Conservation (phyloP, 2,797 vertebrate species). For the Champsocephalus gunnari region DNA sequence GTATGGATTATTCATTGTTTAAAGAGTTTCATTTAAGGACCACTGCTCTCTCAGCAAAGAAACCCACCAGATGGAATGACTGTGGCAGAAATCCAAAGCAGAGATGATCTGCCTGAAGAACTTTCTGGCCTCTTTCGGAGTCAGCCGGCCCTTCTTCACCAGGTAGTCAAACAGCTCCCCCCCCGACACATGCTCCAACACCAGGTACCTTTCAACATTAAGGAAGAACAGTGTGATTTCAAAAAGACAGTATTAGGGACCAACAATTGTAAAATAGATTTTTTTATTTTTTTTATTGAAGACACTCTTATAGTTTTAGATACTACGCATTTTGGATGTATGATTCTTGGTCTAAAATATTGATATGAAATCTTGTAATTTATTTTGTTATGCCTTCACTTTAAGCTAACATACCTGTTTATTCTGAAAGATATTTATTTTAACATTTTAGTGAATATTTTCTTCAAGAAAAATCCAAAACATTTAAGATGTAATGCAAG, state of each 20-base stretch:
- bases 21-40: constrained; percentile 8
- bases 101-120: constrained; percentile 97
- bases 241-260: neutral
- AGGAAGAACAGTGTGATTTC: neutral
- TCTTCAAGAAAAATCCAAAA: constrained; percentile 37
- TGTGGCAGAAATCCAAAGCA: constrained; percentile 95
- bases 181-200: constrained; percentile 95
- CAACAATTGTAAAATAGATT: neutral
- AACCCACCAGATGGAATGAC: constrained; percentile 94
- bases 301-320: neutral
- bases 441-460: constrained; percentile 13
- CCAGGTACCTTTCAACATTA: constrained; percentile 86
- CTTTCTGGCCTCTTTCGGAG: constrained; percentile 94
- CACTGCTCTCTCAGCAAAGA: constrained; percentile 11
- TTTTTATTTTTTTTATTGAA: too few species aligned
- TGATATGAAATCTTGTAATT: neutral
- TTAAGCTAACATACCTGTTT: constrained; percentile 18
- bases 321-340: constrained; percentile 6
- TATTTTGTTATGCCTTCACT: constrained; percentile 6
- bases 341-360: constrained; percentile 1
- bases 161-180: constrained; percentile 94
- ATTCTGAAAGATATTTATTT: constrained; percentile 17
- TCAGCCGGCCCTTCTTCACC: constrained; percentile 93
- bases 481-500: constrained; percentile 3
- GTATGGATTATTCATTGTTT: constrained; percentile 9